A percentile compares a stretch with the other conserved stretches of the same genome.
Evolutionary conservation across 1,140 invertebrate species (phyloP).

Genomic region (Nasonia longicornis): DNA sequence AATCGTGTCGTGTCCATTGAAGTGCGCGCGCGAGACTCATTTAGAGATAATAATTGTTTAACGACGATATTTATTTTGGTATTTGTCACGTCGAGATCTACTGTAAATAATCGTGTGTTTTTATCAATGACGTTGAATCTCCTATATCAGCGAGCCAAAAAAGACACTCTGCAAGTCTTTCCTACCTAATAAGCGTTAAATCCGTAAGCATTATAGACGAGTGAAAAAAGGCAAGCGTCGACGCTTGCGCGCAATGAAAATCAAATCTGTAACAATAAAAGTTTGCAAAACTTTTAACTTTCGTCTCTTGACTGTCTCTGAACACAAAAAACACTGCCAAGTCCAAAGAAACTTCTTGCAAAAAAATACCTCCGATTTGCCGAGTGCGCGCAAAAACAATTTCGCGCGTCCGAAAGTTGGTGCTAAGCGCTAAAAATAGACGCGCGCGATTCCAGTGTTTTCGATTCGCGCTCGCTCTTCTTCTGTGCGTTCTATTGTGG

Average conservation of each 20-base stretch:
- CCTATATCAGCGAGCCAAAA: not conserved
- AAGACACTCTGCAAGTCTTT: not conserved
- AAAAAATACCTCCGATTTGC: not conserved
- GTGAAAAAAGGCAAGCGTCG: not conserved
- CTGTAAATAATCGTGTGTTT: slow-evolving; percentile 19
- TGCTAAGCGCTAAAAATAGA: slow-evolving; percentile 37
- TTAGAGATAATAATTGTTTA: slow-evolving; percentile 1
- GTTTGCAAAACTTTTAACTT: slow-evolving; percentile 26
- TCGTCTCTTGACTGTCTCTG: not conserved
- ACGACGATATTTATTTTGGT: slow-evolving; percentile 14
- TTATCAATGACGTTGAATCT: slow-evolving; percentile 9
- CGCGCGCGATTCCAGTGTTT: slow-evolving; percentile 29
- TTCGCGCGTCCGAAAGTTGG: not conserved
- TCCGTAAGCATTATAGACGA: not conserved
- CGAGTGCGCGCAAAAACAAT: too few relatives aligned
- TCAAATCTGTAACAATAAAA: slow-evolving; percentile 30
- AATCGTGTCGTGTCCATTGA: not conserved
- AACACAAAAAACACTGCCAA: not conserved
- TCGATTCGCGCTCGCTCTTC: slow-evolving; percentile 19
- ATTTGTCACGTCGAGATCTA: not conserved
- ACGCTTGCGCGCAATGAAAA: not conserved
- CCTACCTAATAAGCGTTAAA: not conserved
- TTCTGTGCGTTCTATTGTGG: not conserved
- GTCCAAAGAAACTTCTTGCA: not conserved
- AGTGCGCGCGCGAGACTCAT: slow-evolving; percentile 7